Evolutionary conservation across 2,113 vertebrate genomes (phyloP).

Genomic region (Scolopax mira): DNA sequence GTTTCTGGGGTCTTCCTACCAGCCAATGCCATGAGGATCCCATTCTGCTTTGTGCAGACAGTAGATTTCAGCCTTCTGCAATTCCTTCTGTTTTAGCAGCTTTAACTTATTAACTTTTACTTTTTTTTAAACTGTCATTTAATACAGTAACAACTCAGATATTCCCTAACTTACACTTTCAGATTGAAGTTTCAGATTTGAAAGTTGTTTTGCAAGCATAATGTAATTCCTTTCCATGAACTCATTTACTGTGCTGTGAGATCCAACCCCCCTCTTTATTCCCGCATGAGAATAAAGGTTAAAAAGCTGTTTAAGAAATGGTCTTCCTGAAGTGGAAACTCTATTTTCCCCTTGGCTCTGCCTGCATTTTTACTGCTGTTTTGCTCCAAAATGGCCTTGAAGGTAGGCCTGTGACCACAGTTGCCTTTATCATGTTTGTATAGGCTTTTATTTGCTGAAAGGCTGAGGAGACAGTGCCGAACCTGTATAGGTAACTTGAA

Average conservation of each 20-base stretch:
- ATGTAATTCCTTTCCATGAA: background rate
- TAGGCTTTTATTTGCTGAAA: slow-evolving; percentile 3
- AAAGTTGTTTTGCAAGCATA: background rate
- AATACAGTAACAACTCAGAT: background rate
- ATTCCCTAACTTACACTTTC: background rate
- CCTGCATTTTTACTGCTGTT: background rate
- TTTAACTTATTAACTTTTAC: background rate
- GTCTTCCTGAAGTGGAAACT: background rate
- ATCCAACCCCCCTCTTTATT: background rate
- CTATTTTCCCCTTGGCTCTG: background rate
- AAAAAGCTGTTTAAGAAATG: background rate
- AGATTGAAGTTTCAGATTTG: background rate
- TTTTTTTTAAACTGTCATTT: background rate
- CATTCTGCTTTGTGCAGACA: background rate
- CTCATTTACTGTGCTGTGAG: background rate
- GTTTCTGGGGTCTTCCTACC: background rate
- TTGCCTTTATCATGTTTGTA: background rate
- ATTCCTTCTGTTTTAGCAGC: background rate
- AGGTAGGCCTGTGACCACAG: background rate
- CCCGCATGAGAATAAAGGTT: background rate
- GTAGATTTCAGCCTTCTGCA: background rate
- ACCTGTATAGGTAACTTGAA: background rate
- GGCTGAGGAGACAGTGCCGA: background rate
- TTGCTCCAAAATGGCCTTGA: background rate
- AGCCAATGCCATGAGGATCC: background rate